Base-by-base conservation (phyloP, 2,888 invertebrate genomes). In the Drosophila greeni region DNA sequence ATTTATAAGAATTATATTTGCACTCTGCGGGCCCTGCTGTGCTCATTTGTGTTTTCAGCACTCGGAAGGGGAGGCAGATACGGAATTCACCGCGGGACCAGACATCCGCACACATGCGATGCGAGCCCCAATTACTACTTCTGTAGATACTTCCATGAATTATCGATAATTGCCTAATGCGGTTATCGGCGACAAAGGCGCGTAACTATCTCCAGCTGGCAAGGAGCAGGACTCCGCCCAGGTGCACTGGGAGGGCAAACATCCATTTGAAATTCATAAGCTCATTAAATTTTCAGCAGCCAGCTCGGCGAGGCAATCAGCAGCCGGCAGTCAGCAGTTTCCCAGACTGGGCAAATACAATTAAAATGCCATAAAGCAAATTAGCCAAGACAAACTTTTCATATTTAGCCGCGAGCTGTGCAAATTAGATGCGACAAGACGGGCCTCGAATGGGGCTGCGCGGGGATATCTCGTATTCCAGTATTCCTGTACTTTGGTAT, bases 321-420 rank as follows among this genome's bases (percentile, higher is more conserved):
- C 53, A 39, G 40, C 8, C 42, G 11, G 23, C 36, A 60, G 61
- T 53, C 43, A 54, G 67, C 69, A 68, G 42, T 68, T 68, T 69
- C 60, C 48, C 54, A 29, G 56, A 72, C 71, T 57, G 62, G 57
- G 75, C 66, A 81, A 81, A 81, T 80, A 84, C 82, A 81, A 81
- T 81, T 81, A 81, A 81, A 81, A 84, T 80, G 75, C 77, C 81
- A 84, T 81, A 81, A 84, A 84, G 75, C 74, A 81, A 81, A 81
- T 81, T 81, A 84, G 82, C 82, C 81, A 79, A 69, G 84, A 73
- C 77, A 81, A 81, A 84, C 74, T 79, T 82, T 82, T 84, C 73
- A 84, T 79, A 76, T 78, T 78, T 61, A 68, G 76, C 73, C 72
- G 79, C 72, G 72, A 70, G 79, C 74, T 76, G 61, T 62, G 72